Evolutionary conservation across 2,888 invertebrate genomes (phyloP), one percentile per base, ranked within the genome.

Genomic region (Pimpla rufipes): DNA sequence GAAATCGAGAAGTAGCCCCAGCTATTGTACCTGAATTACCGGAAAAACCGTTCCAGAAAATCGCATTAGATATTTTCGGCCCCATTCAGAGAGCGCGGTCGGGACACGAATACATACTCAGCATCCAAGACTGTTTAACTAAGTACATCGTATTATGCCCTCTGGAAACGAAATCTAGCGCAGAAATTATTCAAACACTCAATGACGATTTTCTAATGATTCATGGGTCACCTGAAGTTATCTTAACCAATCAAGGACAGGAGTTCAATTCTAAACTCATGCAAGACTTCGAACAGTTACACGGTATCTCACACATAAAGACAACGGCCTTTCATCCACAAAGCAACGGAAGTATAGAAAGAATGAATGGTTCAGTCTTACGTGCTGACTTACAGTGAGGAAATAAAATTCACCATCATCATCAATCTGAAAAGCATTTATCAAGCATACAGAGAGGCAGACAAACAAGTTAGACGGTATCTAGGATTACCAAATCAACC

Each of bases 131-230:
- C 52, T 52, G 64, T 52, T 16, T 75, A 55, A 74, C 47, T 2
- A 75, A 75, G 11, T 89, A 88, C 37, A 70, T 89, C 18, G 35
- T 89, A 16, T 70, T 87, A 7, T 83, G 89, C 35, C 76, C 76
- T 0, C 50, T 90, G 3, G 79, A 76, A 13, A 78, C 85, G 88
- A 55, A 79, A 83, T 18, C 85, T 21, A 40, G 85, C 88, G 5
- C 80, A 79, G 13, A 88, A 86, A 77, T 83, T 16, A 73, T 77
- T 35, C 16, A 71, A 7, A 29, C 37, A 23, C 18, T 45, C 4
- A n/a, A n/a, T 1, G 13, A 13, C 3, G 13, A 45, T 11, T 45
- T 13, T 13, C 11, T 45, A 4, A n/a, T 8, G 37, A 74, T 62
- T 37, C 1, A 47, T 62, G 45, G 8, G 29, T 50, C 35, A 64